Percentiles rank a stretch among this genome's conserved stretches.
Evolutionary conservation across 1,140 invertebrate species (phyloP).

Genomic region (Prorops nasuta): DNA sequence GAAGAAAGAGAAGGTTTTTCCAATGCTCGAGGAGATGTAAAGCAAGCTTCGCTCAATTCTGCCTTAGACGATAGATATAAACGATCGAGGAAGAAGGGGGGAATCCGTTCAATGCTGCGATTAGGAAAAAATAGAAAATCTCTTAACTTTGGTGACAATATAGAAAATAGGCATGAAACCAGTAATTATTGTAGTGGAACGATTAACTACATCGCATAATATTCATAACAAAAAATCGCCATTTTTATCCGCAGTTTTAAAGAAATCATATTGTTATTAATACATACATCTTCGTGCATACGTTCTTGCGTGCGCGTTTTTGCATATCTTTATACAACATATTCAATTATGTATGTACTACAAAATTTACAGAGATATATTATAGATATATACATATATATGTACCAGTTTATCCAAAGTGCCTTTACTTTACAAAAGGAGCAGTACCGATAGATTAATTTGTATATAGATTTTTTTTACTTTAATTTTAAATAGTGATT

Average conservation of each 20-base stretch:
- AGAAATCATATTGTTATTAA: not conserved
- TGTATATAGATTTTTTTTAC: conserved; percentile 11
- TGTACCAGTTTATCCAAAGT: conserved; percentile 48
- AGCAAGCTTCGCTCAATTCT: conserved; percentile 68
- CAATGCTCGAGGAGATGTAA: conserved; percentile 64
- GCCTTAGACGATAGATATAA: conserved; percentile 66
- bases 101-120: conserved; percentile 79
- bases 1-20: conserved; percentile 63
- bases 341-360: conserved; percentile 23
- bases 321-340: conserved; percentile 19
- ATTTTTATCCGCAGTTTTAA: no score
- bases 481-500: not conserved
- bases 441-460: conserved; percentile 8
- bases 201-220: conserved; percentile 55
- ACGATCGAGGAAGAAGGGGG: conserved; percentile 69
- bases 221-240: not conserved
- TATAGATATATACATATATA: conserved; percentile 28
- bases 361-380: conserved; percentile 5
- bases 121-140: conserved; percentile 54
- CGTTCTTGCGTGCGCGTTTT: not conserved
- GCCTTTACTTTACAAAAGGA: conserved; percentile 30
- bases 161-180: conserved; percentile 47
- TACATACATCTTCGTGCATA: conserved; percentile 11
- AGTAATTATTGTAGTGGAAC: conserved; percentile 55
- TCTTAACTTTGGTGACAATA: conserved; percentile 53